Evolutionary conservation across 37 sponge, comb jelly and placozoan species (phyloP).

Genomic region (Amphimedon queenslandica): DNA sequence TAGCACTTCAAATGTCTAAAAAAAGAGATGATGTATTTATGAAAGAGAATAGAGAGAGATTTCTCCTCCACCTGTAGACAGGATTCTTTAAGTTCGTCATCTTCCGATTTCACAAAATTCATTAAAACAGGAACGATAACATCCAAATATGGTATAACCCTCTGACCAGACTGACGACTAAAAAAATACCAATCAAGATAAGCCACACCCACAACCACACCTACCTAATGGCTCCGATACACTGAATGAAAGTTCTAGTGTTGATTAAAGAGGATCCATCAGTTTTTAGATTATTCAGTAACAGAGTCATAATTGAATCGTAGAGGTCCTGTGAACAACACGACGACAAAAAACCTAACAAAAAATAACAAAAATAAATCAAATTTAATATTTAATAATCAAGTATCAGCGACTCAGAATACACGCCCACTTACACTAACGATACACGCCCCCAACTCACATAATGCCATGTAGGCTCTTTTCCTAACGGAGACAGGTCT

Average conservation of each 20-base stretch:
- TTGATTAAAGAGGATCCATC: conserved; percentile 41
- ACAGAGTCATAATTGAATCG: conserved; percentile 45
- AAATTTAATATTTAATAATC: not conserved
- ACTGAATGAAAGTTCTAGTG: conserved; percentile 79
- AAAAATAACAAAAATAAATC: not conserved
- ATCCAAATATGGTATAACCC: conserved; percentile 66
- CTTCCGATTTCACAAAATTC: conserved; percentile 52
- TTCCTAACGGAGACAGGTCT: conserved; percentile 85
- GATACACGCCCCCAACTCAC: too few relatives aligned
- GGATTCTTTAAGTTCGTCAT: conserved; percentile 93
- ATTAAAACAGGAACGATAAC: conserved; percentile 81
- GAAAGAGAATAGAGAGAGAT: too few relatives aligned
- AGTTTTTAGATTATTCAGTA: conserved; percentile 34
- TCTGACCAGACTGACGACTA: conserved; percentile 94
- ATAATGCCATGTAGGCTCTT: conserved; percentile 86
- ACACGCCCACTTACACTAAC: not conserved
- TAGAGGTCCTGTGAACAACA: conserved; percentile 57
- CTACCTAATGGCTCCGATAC: conserved; percentile 71
- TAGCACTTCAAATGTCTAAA: conserved; percentile 80
- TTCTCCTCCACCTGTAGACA: conserved; percentile 69
- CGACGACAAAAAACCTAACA: conserved; percentile 47
- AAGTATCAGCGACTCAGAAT: not conserved
- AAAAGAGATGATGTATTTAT: not conserved
- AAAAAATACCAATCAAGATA: not conserved
- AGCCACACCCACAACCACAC: not conserved